Conservation (phyloP, 2,797 vertebrate genomes). For the Gymnopithys bicolor region DNA sequence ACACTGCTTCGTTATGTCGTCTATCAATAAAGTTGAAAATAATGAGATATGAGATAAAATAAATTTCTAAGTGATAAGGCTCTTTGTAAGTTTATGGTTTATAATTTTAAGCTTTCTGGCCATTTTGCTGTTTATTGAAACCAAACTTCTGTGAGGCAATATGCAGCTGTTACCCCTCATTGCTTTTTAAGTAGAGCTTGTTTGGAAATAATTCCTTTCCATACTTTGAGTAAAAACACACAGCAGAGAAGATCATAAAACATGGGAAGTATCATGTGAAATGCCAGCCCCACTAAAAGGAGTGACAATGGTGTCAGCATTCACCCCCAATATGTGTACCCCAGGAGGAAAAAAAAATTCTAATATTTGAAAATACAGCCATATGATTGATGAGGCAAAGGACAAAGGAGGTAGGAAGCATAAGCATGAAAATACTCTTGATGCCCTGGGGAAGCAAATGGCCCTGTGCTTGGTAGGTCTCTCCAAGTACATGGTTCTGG, state of each 20-base stretch:
- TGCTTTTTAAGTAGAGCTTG: background rate
- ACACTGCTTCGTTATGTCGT: background rate
- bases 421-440: background rate
- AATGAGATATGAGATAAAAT: background rate
- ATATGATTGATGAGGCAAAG: background rate
- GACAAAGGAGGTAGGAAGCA: background rate
- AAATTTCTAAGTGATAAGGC: background rate
- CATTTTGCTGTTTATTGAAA: background rate
- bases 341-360: background rate
- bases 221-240: slow-evolving; percentile 7
- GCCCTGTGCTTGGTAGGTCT: background rate
- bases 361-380: background rate
- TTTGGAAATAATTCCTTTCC: background rate
- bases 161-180: background rate
- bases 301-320: background rate
- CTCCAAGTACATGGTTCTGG: background rate
- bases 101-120: background rate
- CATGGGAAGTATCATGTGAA: background rate
- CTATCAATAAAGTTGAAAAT: background rate
- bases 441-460: background rate
- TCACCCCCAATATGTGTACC: background rate
- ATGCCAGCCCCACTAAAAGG: background rate
- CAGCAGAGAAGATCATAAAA: background rate
- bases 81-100: background rate
- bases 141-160: background rate